Conservation (phyloP, 2,888 invertebrate genomes). For the Osedax fenrisi region DNA sequence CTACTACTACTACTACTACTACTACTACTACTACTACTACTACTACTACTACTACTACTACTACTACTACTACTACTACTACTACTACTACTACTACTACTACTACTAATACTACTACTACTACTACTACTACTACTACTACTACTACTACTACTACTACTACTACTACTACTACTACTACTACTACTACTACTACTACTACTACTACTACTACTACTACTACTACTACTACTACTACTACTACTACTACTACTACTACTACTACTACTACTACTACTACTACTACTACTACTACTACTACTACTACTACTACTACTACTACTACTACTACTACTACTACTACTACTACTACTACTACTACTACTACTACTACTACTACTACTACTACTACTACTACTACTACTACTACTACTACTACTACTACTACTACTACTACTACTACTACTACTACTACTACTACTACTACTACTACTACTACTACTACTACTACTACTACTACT, state of each 20-base stretch:
- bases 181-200: slow-evolving; percentile 5
- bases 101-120: too few relatives aligned
- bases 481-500: not conserved
- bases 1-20: slow-evolving; percentile 9
- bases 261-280: not conserved
- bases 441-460: too few relatives aligned
- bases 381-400: not conserved
- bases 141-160: not conserved
- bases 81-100: not conserved
- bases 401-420: not conserved
- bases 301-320: not conserved
- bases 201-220: not conserved
- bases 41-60: slow-evolving; percentile 6
- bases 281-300: not conserved
- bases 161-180: not conserved
- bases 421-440: not conserved
- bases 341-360: not conserved
- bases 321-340: not conserved
- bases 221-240: not conserved
- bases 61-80: too few relatives aligned
- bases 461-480: not conserved
- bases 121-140: slow-evolving; percentile 11
- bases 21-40: not conserved
- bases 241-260: slow-evolving; percentile 9
- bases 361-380: not conserved